Evolutionary conservation across 2,113 vertebrate genomes (phyloP).

Genomic region (Poecilia latipinna): DNA sequence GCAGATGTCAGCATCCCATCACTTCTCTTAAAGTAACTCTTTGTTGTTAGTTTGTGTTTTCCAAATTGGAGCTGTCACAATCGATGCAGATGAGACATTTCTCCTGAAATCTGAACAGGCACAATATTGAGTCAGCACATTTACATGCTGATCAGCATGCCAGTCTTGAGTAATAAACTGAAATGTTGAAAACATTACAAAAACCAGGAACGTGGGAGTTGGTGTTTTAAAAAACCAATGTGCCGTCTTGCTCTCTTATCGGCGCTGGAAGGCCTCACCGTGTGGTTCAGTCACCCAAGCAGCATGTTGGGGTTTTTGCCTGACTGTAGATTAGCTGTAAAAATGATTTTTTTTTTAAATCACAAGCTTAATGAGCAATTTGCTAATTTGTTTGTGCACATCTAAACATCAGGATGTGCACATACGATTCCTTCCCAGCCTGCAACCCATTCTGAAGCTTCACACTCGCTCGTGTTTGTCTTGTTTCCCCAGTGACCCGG

Average conservation of each 20-base stretch:
- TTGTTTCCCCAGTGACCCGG: slow-evolving; percentile 9
- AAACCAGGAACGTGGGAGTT: slow-evolving; percentile 52
- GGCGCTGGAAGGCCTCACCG: neutral
- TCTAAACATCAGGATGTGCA: neutral
- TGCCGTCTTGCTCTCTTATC: slow-evolving; percentile 5
- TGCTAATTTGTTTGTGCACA: neutral
- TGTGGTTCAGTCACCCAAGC: neutral
- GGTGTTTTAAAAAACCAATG: slow-evolving; percentile 7
- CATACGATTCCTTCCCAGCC: neutral
- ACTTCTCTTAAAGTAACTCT: neutral
- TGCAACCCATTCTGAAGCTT: neutral
- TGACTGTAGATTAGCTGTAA: neutral
- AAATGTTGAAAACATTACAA: slow-evolving; percentile 28
- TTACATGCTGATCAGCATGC: slow-evolving; percentile 44
- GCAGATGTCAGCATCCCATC: neutral
- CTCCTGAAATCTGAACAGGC: slow-evolving; percentile 22
- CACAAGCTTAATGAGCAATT: neutral
- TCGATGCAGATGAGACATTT: slow-evolving; percentile 17
- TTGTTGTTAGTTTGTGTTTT: neutral
- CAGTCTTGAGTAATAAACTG: slow-evolving; percentile 46
- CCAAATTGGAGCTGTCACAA: neutral
- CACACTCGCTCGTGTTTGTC: neutral
- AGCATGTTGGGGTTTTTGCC: neutral
- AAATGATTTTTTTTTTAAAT: neutral
- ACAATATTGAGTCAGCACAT: slow-evolving; percentile 55